Evolutionary conservation across 2,888 invertebrate genomes (phyloP), one percentile per base, ranked within the genome.

Genomic region (Ophraella communa): DNA sequence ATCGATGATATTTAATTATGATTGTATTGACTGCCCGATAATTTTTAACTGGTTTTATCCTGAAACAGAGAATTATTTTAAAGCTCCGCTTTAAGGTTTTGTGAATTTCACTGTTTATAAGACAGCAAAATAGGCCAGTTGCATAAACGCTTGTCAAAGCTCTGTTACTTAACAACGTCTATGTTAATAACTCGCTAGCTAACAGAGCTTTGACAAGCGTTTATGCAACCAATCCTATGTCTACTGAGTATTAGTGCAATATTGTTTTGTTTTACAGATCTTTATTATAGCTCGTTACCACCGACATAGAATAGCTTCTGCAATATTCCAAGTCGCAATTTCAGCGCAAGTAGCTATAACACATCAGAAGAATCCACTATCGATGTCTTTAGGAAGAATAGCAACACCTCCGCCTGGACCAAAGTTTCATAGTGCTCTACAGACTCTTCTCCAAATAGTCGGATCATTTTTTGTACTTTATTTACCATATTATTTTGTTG

Each of bases 291-390:
- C 88, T 7, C 83, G 88, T 0, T 91, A 92, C 79, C 93, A 94
- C 77, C 86, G 92, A 4, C 93, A 93, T 78, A 86, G 93, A 64
- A 94, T 94, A 72, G 92, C 93, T 24, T 91, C 92, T 49, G 93
- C 93, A 21, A 92, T 93, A 71, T 93, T 91, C 82, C 92, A 93
- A 84, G 92, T 93, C 44, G 93, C 93, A 0, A 80, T 93, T 56
- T 91, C 92, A 7, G 93, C 93, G 0, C 93, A 93, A 83, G 93
- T 93, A 70, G 91, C 92, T 53, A 91, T 92, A 73, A 92, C 92
- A 0, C 92, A 92, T 77, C 92, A 92, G 79, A 84, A 91, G 69
- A 92, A 92, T 76, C 92, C 92, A 7, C 91, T 92, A 79, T 53
- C 44, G 0, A 14, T 24, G 33, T 44, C 52, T n/a, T 49, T 57